Base-by-base conservation (phyloP, 1,140 invertebrate genomes). In the Drosophila azteca region DNA sequence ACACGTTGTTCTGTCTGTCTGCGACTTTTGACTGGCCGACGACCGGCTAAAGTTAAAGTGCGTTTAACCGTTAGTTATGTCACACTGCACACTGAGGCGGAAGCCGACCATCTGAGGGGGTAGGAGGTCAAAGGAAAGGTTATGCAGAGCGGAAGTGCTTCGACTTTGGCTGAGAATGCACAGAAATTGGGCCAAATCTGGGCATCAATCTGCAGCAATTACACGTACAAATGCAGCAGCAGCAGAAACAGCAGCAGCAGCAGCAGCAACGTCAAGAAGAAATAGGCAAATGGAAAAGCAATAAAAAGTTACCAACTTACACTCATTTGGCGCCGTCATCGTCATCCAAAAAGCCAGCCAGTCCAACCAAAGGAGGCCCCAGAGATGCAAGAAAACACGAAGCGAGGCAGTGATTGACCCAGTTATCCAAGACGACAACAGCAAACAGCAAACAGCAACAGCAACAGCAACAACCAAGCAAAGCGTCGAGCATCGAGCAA, bases 371-470 rank as follows among this genome's bases (percentile, higher is more conserved):
- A 35, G 52, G 58, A 81, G 77, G 81, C 64, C 68, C 48, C 65
- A 51, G 48, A 78, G 61, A 78, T 78, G 72, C 83, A 87, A 78
- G 73, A 66, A 66, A 85, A 73, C 52, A 80, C 64, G 82, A 58
- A 69, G 68, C 59, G 58, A 71, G 71, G 58, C 79, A 89, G 81
- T 89, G 85, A 90, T 90, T 90, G 85, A 90, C 85, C 85, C 81
- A 90, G 85, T 90, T 90, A 90, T 63, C 83, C 85, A 75, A 90
- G 76, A 89, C 84, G 84, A 83, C 79, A 89, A 84, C 83, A 77
- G 79, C 79, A 20, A 65, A 65, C 67, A 52, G 50, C 54, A n/a
- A 54, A 53, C 62, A 31, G 35, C 74, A 29, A 54, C 61, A 31
- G 50, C 54, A 54, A 53, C 62, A 31, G 35, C 74, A 29, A 54